These are phyloP conservation scores for Cephonodes hylas DNA, from an alignment of 2,888 invertebrate genomes.

Conservation along the genomic window DNA sequence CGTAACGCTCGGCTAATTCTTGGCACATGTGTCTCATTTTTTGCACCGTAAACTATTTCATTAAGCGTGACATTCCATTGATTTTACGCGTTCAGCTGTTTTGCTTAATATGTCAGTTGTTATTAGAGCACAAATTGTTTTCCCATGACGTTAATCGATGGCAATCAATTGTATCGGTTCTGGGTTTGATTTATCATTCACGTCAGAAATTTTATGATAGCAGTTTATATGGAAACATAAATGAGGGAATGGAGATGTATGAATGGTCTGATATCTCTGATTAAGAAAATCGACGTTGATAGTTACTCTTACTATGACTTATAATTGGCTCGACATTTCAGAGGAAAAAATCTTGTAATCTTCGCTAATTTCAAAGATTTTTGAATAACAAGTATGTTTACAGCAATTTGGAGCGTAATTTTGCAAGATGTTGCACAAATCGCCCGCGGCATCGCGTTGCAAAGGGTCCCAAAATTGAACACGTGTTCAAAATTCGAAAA, in stretches of 20 bases:
- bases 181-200: too few relatives aligned
- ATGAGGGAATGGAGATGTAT: too few relatives aligned
- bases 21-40: constrained; percentile 69
- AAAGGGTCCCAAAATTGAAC: constrained; percentile 70
- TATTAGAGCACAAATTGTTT: constrained; percentile 14
- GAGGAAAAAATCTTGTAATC: too few relatives aligned
- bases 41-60: constrained; percentile 75
- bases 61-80: constrained; percentile 60
- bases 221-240: too few relatives aligned
- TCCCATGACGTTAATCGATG: too few relatives aligned
- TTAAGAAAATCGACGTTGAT: too few relatives aligned
- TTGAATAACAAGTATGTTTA: not conserved
- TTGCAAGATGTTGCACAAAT: constrained; percentile 37
- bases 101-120: constrained; percentile 25
- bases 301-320: too few relatives aligned
- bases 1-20: constrained; percentile 65
- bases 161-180: too few relatives aligned
- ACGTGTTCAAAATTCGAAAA: constrained; percentile 76
- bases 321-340: too few relatives aligned
- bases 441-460: constrained; percentile 63
- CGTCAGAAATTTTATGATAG: too few relatives aligned
- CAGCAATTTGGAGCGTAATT: constrained; percentile 23
- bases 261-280: too few relatives aligned
- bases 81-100: constrained; percentile 29
- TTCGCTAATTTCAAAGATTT: not conserved